Evolutionary conservation across 2,888 invertebrate species (phyloP), one percentile per base, ranked within the genome.

Genomic region (Thysanoteuthis rhombus): DNA sequence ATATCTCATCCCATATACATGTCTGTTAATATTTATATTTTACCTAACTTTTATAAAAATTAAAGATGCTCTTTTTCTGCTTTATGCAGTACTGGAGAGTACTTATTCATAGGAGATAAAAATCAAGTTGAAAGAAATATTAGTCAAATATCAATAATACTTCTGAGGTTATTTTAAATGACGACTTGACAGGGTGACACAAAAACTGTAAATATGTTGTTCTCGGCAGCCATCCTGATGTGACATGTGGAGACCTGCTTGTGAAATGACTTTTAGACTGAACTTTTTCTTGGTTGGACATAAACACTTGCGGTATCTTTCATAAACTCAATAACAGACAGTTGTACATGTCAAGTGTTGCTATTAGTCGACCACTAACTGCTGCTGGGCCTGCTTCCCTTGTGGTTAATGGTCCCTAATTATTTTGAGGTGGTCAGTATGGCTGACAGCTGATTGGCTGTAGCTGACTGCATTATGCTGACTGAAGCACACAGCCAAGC

Each of bases 371-470:
- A 12, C n/a, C 1, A 36, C 75, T n/a, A 75, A 75, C 75, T n/a
- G 75, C n/a, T 75, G 32, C 10, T 75, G n/a, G n/a, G n/a, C 75
- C n/a, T 75, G n/a, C 75, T n/a, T 75, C n/a, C 19, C 36, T n/a
- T 75, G n/a, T 75, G 75, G n/a, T 75, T 75, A 75, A 75, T 75
- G 75, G 75, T n/a, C 75, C 75, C 75, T 75, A 75, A 75, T 75
- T 75, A 75, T 75, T 75, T 75, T 75, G 75, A n/a, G 75, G n/a
- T 75, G 75, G 75, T 75, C 75, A 75, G n/a, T 75, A 36, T 75
- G n/a, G n/a, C 75, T 75, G 75, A 75, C 75, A 75, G 75, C 75
- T 75, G 75, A 36, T 75, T 75, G n/a, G 75, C 75, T 75, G n/a
- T n/a, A 75, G n/a, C n/a, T 75, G 75, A n/a, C 75, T 75, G 75